Base-by-base conservation (phyloP, 2,888 invertebrate species). In the Standfussiana lucernea region DNA sequence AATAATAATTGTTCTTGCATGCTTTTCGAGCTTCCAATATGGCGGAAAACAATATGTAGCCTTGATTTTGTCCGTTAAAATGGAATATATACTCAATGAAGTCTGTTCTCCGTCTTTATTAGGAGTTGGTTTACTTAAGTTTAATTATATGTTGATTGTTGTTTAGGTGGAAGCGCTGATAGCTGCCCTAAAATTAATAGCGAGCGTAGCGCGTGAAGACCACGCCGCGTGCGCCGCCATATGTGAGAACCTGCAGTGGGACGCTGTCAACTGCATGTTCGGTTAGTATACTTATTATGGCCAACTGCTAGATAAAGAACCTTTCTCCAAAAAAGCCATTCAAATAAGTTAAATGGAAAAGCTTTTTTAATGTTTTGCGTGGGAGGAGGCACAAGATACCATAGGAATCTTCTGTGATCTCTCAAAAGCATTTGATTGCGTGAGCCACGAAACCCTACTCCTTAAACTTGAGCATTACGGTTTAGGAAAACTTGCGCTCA, bases 241-340 rank as follows among this genome's bases (percentile, higher is more conserved):
- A 68, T 98, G 98, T 90, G 99, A 99, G 92, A 99, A 99, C 93
- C 97, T 98, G 50, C 98, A 98, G 88, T 99, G 99, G 99, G 97
- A 98, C 76, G 98, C 99, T 0, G 96, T 99, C 76, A 98, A 98
- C 85, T 97, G 98, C 67, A 96, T 99, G 89, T 97, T 99, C 72
- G 98, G 97, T 97, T 11, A 90, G 64, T 70, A 15, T 18, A 11
- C 18, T 15, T 32, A 4, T 50, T 8, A 37, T 35, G 24, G 35
- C 13, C 11, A 1, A 1, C 35, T 8, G 59, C 32, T 32, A 10
- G 15, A 28, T 13, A 13, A n/a, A 13, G 13, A 21, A 50, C 10
- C 50, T 10, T 24, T 24, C 50, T 50, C 24, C 24, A 24, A 50
- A 50, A 10, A 50, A 3, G 24, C 50, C 24, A 50, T 50, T 50